Conservation (phyloP, 2,888 invertebrate species). For the Anthophora plumipes region DNA sequence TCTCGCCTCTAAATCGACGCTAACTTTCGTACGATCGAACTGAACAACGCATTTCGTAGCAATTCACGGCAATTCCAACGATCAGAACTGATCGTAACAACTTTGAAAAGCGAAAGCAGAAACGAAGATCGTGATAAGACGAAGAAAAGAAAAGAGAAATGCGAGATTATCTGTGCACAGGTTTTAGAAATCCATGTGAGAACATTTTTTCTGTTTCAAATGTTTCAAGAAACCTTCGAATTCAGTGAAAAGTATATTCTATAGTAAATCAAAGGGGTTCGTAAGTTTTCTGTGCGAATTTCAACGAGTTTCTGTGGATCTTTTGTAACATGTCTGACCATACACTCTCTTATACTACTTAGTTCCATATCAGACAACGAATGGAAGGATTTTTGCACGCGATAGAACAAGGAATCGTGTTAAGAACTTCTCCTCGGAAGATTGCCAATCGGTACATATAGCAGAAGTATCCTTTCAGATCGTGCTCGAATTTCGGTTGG, state of each 20-base stretch:
- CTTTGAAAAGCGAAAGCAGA: too few relatives aligned
- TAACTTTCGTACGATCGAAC: slow-evolving; percentile 9
- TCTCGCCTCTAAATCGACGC: slow-evolving; percentile 32
- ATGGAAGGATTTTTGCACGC: neutral
- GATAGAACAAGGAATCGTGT: neutral
- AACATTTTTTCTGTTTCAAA: too few relatives aligned
- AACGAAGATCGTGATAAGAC: too few relatives aligned
- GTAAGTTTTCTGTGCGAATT: too few relatives aligned
- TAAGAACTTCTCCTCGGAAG: neutral
- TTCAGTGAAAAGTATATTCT: too few relatives aligned
- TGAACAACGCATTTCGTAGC: neutral
- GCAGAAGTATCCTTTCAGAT: neutral
- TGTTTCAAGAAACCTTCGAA: too few relatives aligned
- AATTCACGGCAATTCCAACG: neutral
- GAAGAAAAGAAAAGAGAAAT: neutral
- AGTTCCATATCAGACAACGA: neutral
- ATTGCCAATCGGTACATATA: neutral
- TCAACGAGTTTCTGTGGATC: too few relatives aligned
- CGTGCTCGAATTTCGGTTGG: neutral
- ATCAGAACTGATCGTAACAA: too few relatives aligned
- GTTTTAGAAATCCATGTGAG: too few relatives aligned
- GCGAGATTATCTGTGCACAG: neutral
- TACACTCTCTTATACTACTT: slow-evolving; percentile 2
- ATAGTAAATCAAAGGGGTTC: too few relatives aligned
- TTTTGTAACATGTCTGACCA: neutral